Evolutionary conservation across 2,113 vertebrate species (phyloP).

Genomic region (Oncorhynchus gorbuscha): DNA sequence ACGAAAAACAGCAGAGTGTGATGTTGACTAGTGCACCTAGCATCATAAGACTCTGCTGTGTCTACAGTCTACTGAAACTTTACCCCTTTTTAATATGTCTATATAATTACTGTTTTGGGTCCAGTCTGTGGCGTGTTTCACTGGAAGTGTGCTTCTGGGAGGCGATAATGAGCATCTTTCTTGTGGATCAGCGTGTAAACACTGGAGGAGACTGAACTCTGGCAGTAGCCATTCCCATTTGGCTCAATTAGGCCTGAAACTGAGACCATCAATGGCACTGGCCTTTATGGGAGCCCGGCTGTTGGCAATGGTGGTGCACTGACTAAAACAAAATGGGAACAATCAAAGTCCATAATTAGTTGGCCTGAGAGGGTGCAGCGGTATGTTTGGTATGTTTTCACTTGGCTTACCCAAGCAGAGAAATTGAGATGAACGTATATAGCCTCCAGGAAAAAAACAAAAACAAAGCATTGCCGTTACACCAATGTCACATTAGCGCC

Average conservation of each 20-base stretch:
- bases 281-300: conserved; percentile 67
- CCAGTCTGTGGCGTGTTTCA: neutral
- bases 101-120: conserved; percentile 12
- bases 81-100: conserved; percentile 54
- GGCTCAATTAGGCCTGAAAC: conserved; percentile 80
- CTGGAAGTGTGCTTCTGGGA: conserved; percentile 55
- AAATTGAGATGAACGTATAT: conserved; percentile 45
- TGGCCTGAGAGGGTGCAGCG: conserved; percentile 60
- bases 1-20: conserved; percentile 29
- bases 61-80: conserved; percentile 42
- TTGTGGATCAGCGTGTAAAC: conserved; percentile 70
- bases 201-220: conserved; percentile 74
- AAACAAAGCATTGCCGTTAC: conserved; percentile 37
- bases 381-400: conserved; percentile 52
- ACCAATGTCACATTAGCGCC: conserved; percentile 27
- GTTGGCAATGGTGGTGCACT: conserved; percentile 60
- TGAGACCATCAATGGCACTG: conserved; percentile 71
- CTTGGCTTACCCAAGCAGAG: conserved; percentile 39
- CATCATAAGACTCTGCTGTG: conserved; percentile 45
- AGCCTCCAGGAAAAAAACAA: conserved; percentile 40
- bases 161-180: conserved; percentile 68
- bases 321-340: conserved; percentile 72
- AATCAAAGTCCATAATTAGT: conserved; percentile 80
- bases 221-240: conserved; percentile 78
- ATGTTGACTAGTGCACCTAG: conserved; percentile 49